Base-by-base conservation (phyloP, 2,113 vertebrate genomes). In the Casuarius casuarius region DNA sequence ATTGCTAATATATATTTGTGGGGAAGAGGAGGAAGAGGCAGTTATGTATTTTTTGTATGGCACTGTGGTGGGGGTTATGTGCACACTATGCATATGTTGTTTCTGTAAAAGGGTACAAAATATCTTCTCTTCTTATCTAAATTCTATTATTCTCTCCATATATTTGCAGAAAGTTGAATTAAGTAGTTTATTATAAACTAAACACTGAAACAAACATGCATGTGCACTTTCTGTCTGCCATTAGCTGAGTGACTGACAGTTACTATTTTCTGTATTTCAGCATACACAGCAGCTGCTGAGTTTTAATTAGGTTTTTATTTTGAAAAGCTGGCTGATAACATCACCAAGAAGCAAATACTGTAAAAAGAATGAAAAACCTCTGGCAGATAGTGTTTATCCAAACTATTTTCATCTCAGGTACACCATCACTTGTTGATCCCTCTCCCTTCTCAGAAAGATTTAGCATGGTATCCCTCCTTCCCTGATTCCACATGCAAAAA, bases 111-210 rank as follows among this genome's bases (percentile, higher is more conserved):
- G 14, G 40, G 4, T 35, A 93, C 33, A 72, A 79, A 15, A 66
- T 56, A 72, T 1, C 80, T 90, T 90, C 44, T 49, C 5, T 26
- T 42, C 31, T 72, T 62, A 54, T 25, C 44, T 89, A 75, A 65
- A 66, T 84, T 35, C 66, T 3, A 9, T 66, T 89, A 42, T 73
- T 91, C 52, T 94, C 58, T 82, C 44, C 33, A 91, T 44, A 14
- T 33, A 62, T 62, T 70, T 73, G 29, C 62, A 92, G 48, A 20
- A n/a, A 94, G 70, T 76, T 70, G 35, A 85, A 87, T 61, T 44
- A 84, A 87, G 31, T 38, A 82, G 40, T n/a, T 87, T 80, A n/a
- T 82, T 91, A 94, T 52, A 89, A 87, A 81, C 46, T 70, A 91
- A 94, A 82, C 0, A 0, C 63, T n/a, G 35, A 25, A 73, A 91